Conservation (phyloP, 2,113 vertebrate genomes). For the Sinocyclocheilus rhinocerous region DNA sequence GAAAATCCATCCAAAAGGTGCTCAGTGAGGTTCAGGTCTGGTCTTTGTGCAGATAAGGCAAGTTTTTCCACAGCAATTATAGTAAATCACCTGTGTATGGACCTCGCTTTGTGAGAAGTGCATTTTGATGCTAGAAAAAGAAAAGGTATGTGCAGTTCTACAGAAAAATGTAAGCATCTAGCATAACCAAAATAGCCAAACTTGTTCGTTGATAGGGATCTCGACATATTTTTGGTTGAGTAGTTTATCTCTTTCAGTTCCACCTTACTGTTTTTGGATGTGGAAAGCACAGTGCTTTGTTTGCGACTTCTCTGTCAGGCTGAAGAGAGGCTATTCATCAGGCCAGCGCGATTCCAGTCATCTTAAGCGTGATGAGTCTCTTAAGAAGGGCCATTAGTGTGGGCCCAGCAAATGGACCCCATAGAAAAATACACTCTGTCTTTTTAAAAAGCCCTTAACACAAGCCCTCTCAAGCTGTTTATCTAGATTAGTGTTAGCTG, state of each 20-base stretch:
- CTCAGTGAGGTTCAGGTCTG: background rate
- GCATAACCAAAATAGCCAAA: background rate
- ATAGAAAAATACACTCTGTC: conserved; percentile 64
- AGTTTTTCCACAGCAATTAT: background rate
- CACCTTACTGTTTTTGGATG: background rate
- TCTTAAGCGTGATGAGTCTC: conserved; percentile 75
- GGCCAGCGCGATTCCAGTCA: conserved; percentile 74
- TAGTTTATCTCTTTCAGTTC: conserved; percentile 5
- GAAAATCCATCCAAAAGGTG: background rate
- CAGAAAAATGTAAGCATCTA: background rate
- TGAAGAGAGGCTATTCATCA: conserved; percentile 65
- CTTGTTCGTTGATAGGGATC: background rate
- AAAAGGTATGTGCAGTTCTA: background rate
- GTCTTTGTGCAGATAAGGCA: background rate
- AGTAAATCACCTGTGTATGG: background rate
- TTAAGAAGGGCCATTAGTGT: conserved; percentile 76
- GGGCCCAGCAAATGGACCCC: conserved; percentile 69
- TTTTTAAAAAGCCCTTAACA: conserved; percentile 71
- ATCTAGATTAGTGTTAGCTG: conserved; percentile 62
- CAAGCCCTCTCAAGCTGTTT: conserved; percentile 67
- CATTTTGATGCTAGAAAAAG: background rate
- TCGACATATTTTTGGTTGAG: background rate
- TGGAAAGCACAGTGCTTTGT: background rate
- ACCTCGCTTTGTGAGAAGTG: background rate
- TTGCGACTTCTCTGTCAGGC: conserved; percentile 60